These are phyloP conservation scores for Automeris io DNA, from an alignment of 2,888 invertebrate species.

Conservation along the genomic window DNA sequence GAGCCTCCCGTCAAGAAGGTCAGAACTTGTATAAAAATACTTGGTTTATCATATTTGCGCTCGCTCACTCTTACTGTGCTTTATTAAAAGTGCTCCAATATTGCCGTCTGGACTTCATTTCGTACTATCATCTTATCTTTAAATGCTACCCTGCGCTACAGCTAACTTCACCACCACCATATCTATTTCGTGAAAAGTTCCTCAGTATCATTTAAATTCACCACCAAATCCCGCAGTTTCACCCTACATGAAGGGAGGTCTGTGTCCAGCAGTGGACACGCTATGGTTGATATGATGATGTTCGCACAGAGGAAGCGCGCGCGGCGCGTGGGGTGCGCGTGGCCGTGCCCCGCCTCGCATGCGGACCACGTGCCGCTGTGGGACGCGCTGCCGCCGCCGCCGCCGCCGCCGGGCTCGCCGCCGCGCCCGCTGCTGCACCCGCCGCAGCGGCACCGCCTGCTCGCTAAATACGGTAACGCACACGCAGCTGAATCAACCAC, in stretches of 20 bases:
- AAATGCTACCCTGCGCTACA: too few species aligned
- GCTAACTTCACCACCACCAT: too few species aligned
- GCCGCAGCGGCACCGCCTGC: constrained; percentile 16
- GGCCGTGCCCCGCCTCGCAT: constrained; percentile 65
- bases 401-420: constrained; percentile 62
- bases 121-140: too few species aligned
- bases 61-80: too few species aligned
- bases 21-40: too few species aligned
- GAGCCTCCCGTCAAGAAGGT: constrained; percentile 63
- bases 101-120: too few species aligned
- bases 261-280: too few species aligned
- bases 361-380: constrained; percentile 68
- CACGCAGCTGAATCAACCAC: too few species aligned
- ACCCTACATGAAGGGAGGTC: too few species aligned
- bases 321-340: constrained; percentile 56
- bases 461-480: constrained; percentile 4
- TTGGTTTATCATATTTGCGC: too few species aligned
- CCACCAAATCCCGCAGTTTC: too few species aligned
- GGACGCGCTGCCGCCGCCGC: constrained; percentile 71
- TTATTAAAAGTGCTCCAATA: too few species aligned
- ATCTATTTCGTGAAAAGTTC: neutral
- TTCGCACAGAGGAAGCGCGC: constrained; percentile 30
- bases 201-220: neutral
- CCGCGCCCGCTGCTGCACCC: constrained; percentile 30
- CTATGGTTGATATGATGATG: neutral